Percentiles rank a stretch among this genome's conserved stretches.
phyloP scores from a whole-genome alignment of 2,113 vertebrate species.

The Paramisgurnus dabryanus region DNA sequence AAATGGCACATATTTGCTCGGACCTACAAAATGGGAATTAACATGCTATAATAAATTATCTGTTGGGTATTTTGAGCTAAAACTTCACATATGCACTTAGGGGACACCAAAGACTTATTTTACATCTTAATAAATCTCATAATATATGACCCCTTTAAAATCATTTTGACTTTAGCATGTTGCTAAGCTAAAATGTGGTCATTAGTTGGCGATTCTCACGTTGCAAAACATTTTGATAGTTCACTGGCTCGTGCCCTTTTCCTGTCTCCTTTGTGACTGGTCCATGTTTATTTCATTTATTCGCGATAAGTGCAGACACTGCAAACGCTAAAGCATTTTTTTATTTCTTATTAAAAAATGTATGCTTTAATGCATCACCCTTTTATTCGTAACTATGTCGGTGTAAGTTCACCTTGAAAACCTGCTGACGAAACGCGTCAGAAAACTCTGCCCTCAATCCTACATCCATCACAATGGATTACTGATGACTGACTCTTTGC shows the following conservation, averaged over 20 bases:
- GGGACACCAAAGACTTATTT: too few relatives aligned
- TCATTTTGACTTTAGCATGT: too few relatives aligned
- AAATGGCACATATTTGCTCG: too few relatives aligned
- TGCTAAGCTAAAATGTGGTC: too few relatives aligned
- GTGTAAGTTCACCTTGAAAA: constrained; percentile 38
- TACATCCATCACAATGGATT: constrained; percentile 23
- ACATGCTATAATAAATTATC: too few relatives aligned
- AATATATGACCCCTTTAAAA: too few relatives aligned
- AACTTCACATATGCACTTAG: too few relatives aligned
- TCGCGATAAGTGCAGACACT: neutral
- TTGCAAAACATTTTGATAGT: neutral
- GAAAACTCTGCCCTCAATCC: neutral
- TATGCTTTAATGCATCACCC: constrained; percentile 30
- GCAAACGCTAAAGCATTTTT: neutral
- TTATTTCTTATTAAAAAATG: constrained; percentile 19
- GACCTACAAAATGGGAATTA: too few relatives aligned
- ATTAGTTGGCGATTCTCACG: too few relatives aligned
- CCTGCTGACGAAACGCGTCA: constrained; percentile 13
- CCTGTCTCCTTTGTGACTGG: neutral
- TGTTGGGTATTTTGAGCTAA: too few relatives aligned
- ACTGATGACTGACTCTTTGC: neutral
- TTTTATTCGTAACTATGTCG: neutral
- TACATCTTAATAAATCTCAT: too few relatives aligned
- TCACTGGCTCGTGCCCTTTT: neutral
- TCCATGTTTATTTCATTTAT: neutral